Base-by-base conservation (phyloP, 2,797 vertebrate genomes). In the Alosa sapidissima region DNA sequence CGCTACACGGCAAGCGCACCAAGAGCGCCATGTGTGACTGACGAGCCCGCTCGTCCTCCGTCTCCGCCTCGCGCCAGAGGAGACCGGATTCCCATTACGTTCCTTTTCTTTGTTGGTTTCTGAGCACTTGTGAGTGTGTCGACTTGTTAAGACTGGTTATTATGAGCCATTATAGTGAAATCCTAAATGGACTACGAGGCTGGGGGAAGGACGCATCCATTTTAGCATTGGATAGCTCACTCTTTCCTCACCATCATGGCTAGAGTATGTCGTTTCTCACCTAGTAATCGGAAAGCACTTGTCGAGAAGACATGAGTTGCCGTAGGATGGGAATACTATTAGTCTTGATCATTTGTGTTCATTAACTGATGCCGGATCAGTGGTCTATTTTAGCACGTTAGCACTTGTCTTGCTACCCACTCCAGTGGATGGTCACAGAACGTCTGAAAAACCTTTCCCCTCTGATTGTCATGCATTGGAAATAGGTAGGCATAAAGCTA, bases 1-100 rank as follows among this genome's bases (percentile, higher is more conserved):
- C 92, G 28, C 93, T 95, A 86, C 94, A 91, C 84, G 94, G 95
- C 91, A 95, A 95, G 93, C 95, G 95, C 93, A 95, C 94, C 92
- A 95, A 96, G 94, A 94, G 93, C 81, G 88, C 88, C 54, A 89
- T 96, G 45, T 91, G 92, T 0, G 95, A 96, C 90, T 96, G 94
- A 96, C 89, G 11, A 11, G 1, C 0, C 7, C 11, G 11, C 13
- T 89, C 21, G 6, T 7, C 58, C 7, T 24, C 21, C 7, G n/a
- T 21, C 58, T 62, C 58, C 7, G 7, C 24, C 58, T 62, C 24
- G 58, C 24, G 65, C 65, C 65, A 72, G 33, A 13, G 65, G 2
- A 33, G 65, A 72, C 33, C 36, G 28, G 24, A 36, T 36, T 41
- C 62, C 62, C 85, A 86, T 87, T 83, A 28, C 82, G 5, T 1